Percentiles rank a stretch among this genome's conserved stretches.
Conservation (phyloP, 1,140 invertebrate genomes). For the Danaus plexippus region DNA sequence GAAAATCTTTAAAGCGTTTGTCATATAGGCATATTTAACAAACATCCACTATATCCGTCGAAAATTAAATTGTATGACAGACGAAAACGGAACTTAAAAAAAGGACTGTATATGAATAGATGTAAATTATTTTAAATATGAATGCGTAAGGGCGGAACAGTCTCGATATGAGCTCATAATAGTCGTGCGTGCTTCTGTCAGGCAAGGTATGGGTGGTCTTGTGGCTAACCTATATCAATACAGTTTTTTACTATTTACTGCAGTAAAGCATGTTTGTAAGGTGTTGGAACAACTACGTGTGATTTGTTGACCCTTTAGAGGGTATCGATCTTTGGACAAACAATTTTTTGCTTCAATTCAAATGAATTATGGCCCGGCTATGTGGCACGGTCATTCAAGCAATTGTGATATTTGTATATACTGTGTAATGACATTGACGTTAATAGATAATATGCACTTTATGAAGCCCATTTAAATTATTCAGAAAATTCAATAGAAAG, state of each 20-base stretch:
- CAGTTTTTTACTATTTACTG: conserved; percentile 54
- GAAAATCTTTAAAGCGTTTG: too few species aligned
- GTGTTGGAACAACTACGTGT: conserved; percentile 50
- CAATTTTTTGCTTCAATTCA: conserved; percentile 12
- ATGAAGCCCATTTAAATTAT: too few species aligned
- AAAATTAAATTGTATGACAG: too few species aligned
- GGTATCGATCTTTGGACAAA: conserved; percentile 40
- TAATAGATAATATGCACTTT: too few species aligned
- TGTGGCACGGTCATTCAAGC: too few species aligned
- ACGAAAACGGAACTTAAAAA: conserved; percentile 18
- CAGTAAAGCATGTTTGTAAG: conserved; percentile 38
- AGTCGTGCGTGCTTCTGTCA: conserved; percentile 38
- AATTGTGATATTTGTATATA: too few species aligned
- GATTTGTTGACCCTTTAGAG: conserved; percentile 54
- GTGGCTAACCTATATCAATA: conserved; percentile 52
- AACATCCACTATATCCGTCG: too few species aligned
- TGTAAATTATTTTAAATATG: conserved; percentile 63
- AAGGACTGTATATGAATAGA: conserved; percentile 32
- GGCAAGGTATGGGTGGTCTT: conserved; percentile 57
- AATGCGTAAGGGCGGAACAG: conserved; percentile 52
- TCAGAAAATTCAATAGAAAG: too few species aligned
- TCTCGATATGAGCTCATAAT: conserved; percentile 54
- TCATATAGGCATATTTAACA: too few species aligned
- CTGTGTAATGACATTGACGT: too few species aligned
- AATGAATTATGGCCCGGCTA: conserved; percentile 13